Percentiles rank a stretch among this genome's conserved stretches.
These are phyloP conservation scores for Phrynosoma platyrhinos DNA, from an alignment of 2,113 vertebrate genomes.

Conservation along the genomic window DNA sequence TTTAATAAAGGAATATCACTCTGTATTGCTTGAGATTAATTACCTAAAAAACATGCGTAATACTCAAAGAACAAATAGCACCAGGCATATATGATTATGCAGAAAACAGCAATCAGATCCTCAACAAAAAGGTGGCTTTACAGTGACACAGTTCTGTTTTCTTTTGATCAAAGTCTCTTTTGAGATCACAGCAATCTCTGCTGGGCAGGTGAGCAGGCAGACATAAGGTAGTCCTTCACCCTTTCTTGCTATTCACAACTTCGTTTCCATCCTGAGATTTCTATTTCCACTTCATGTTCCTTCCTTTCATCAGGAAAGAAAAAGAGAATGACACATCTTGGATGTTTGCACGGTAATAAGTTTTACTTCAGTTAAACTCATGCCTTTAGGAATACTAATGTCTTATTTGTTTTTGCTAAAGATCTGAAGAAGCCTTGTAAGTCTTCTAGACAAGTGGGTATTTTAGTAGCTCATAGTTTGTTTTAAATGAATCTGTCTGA, in stretches of 20 bases:
- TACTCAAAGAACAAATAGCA: neutral
- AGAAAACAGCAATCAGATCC: conserved; percentile 17
- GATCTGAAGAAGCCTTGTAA: conserved; percentile 39
- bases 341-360: conserved; percentile 12
- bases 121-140: conserved; percentile 26
- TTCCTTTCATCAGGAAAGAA: conserved; percentile 36
- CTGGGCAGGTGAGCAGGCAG: conserved; percentile 9
- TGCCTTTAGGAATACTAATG: conserved; percentile 43
- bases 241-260: conserved; percentile 19
- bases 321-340: conserved; percentile 9
- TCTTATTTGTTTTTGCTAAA: conserved; percentile 55
- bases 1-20: conserved; percentile 11
- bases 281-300: neutral
- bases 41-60: neutral
- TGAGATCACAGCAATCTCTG: conserved; percentile 26
- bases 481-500: conserved; percentile 44
- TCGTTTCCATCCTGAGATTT: conserved; percentile 32
- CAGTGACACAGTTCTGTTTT: conserved; percentile 9
- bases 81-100: conserved; percentile 3
- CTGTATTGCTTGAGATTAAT: conserved; percentile 39
- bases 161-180: conserved; percentile 51
- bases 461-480: conserved; percentile 41
- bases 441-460: conserved; percentile 24
- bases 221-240: conserved; percentile 32
- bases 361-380: conserved; percentile 20